Evolutionary conservation across 2,113 vertebrate genomes (phyloP).

Genomic region (Aldabrachelys gigantea): DNA sequence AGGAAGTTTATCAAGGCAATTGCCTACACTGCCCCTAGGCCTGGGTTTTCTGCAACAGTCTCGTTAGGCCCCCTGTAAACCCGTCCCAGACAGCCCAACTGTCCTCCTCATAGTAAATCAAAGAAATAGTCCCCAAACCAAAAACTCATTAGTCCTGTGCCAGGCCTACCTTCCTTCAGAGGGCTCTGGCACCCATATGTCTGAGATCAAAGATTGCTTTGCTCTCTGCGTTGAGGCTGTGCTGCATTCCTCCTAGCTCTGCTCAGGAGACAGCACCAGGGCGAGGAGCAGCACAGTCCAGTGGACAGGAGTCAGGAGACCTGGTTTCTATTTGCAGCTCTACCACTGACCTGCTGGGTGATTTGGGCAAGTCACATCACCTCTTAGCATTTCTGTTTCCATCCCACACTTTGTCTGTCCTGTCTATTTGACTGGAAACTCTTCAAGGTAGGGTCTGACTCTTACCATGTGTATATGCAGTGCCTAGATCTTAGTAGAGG

Average conservation of each 20-base stretch:
- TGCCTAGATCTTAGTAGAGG: not conserved
- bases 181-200: not conserved
- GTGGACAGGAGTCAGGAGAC: not conserved
- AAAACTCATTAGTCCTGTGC: too few species aligned
- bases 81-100: too few species aligned
- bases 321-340: not conserved
- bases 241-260: not conserved
- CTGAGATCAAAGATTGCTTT: not conserved
- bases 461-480: not conserved
- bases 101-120: too few species aligned
- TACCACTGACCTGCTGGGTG: not conserved
- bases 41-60: too few species aligned
- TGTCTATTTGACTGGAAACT: not conserved
- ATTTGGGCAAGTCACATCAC: not conserved
- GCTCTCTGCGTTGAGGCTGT: not conserved
- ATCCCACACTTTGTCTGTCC: not conserved
- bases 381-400: not conserved
- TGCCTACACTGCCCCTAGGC: too few species aligned
- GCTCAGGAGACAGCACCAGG: not conserved
- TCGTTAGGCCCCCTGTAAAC: too few species aligned
- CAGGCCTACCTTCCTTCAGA: too few species aligned
- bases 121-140: too few species aligned
- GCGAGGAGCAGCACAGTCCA: not conserved
- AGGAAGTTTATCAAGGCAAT: too few species aligned
- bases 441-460: not conserved